Conservation (phyloP, 2,888 invertebrate species). For the Balanococcus diminutus region DNA sequence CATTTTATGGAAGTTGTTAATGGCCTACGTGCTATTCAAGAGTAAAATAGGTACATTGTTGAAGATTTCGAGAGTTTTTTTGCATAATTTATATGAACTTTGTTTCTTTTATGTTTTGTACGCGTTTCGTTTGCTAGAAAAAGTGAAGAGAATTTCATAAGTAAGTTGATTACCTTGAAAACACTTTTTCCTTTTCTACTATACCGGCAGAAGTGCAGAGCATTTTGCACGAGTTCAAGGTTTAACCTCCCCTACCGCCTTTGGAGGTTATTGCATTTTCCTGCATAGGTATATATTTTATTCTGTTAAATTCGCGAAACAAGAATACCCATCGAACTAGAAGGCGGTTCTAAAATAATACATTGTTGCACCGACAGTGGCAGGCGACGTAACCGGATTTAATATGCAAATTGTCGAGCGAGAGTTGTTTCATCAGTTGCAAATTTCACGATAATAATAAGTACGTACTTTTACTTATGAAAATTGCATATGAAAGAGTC, state of each 20-base stretch:
- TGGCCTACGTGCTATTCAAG: too few species aligned
- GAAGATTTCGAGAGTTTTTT: background rate
- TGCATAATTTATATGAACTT: background rate
- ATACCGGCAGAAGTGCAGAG: background rate
- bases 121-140: background rate
- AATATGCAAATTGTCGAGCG: background rate
- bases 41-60: too few species aligned
- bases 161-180: constrained; percentile 7
- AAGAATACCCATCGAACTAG: background rate
- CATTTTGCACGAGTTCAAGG: constrained; percentile 8
- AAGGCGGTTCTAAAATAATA: background rate
- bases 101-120: background rate
- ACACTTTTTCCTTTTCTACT: background rate
- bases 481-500: background rate
- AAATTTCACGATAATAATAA: background rate
- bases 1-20: too few species aligned
- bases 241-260: background rate
- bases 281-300: background rate
- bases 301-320: background rate
- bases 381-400: background rate
- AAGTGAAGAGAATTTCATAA: background rate
- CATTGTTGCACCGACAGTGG: background rate
- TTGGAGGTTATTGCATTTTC: background rate
- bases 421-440: background rate
- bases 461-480: constrained; percentile 12